Percentiles rank a stretch among this genome's conserved stretches.
Conservation (phyloP, 2,113 vertebrate genomes). For the Dunckerocampus dactyliophorus region DNA sequence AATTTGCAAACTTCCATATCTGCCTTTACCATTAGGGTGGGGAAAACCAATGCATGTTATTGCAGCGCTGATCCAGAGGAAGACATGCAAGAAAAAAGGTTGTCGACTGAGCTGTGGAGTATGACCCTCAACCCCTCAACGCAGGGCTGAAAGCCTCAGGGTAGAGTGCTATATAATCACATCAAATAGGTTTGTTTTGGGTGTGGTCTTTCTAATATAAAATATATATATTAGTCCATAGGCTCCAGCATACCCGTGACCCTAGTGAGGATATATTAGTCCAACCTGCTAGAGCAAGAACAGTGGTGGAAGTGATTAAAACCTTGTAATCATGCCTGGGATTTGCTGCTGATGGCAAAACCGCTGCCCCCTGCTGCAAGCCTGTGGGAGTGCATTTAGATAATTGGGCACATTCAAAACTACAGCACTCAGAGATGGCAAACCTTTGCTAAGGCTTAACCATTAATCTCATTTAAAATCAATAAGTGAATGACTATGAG, state of each 20-base stretch:
- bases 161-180: slow-evolving; percentile 17
- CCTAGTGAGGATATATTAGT: too few relatives aligned
- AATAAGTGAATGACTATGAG: background rate
- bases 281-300: slow-evolving; percentile 10
- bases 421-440: background rate
- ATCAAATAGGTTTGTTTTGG: slow-evolving; percentile 14
- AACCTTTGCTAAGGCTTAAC: background rate
- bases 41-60: slow-evolving; percentile 29
- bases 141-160: slow-evolving; percentile 12
- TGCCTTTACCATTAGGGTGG: slow-evolving; percentile 36
- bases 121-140: slow-evolving; percentile 30
- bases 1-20: slow-evolving; percentile 48
- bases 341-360: slow-evolving; percentile 27
- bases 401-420: background rate
- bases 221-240: background rate
- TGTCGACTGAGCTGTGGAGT: slow-evolving; percentile 37
- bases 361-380: slow-evolving; percentile 62
- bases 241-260: too few relatives aligned
- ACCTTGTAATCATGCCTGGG: slow-evolving; percentile 52
- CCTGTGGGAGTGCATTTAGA: background rate
- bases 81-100: slow-evolving; percentile 33
- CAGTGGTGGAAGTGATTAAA: slow-evolving; percentile 29
- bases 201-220: background rate
- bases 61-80: slow-evolving; percentile 34
- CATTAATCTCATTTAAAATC: too few relatives aligned